Base-by-base conservation (phyloP, 2,113 vertebrate genomes). In the Caranx melampygus region DNA sequence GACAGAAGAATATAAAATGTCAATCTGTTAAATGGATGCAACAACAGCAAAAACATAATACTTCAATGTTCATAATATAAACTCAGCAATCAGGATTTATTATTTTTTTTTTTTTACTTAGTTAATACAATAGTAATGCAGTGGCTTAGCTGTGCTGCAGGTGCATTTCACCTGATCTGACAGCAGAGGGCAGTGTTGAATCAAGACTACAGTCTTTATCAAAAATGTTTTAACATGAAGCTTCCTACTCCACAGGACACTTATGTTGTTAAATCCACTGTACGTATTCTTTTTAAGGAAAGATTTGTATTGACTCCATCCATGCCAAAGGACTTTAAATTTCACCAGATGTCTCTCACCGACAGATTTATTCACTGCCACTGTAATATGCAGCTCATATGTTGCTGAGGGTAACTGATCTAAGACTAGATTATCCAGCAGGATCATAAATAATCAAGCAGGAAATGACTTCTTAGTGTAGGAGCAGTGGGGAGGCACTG, bases 161-260 rank as follows among this genome's bases (percentile, higher is more conserved):
- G 2, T 67, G 72, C 68, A 72, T 15, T 85, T 67, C 42, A 14
- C 6, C 1, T 42, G 0, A n/a, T 73, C 1, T 3, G 1, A 21
- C 91, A 88, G 72, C 64, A 92, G 92, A 81, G 81, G 86, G 88
- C 80, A 88, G 85, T 67, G 82, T 78, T 66, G 66, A 8, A 75
- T 59, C 45, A 78, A 61, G n/a, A 21, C 15, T 59, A 12, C 10
- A 21, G 26, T 7, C 45, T 63, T 47, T 14, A 71, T 63, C 57
- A 55, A 2, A 64, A 47, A 51, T n/a, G 35, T 31, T 18, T 20
- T 68, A 55, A 65, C 9, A 55, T 70, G 11, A 75, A 44, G 13
- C 55, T 40, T 67, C 44, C 14, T 34, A 33, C 49, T 26, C 35
- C 37, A 52, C 6, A 57, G 21, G 55, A n/a, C n/a, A 26, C 57